A percentile compares a stretch with the other conserved stretches of the same genome.
phyloP scores from a whole-genome alignment of 2,797 vertebrate genomes.

The Chiloscyllium punctatum region DNA sequence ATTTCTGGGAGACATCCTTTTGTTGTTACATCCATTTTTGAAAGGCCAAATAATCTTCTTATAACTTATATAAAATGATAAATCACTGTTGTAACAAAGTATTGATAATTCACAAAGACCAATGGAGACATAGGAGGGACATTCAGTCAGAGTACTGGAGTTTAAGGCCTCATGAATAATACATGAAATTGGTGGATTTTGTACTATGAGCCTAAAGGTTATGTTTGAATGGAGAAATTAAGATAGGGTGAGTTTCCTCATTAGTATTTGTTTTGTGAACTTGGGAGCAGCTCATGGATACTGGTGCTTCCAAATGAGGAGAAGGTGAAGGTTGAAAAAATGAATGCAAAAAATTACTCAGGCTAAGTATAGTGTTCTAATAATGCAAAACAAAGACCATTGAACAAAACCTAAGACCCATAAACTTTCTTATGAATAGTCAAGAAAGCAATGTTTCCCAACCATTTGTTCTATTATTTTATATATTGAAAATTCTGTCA shows the following conservation, averaged over 20 bases:
- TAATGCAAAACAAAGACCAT: background rate
- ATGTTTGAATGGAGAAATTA: background rate
- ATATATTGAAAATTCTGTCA: background rate
- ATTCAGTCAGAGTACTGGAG: background rate
- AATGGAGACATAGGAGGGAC: background rate
- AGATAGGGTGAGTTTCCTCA: background rate
- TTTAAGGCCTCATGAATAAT: background rate
- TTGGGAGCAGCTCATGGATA: background rate
- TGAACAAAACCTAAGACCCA: background rate
- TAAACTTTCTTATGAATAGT: no score
- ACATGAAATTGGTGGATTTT: background rate
- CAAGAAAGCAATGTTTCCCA: background rate
- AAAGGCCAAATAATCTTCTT: no score
- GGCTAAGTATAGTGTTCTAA: background rate
- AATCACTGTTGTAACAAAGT: no score
- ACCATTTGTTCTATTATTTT: slow-evolving; percentile 12
- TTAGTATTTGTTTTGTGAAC: background rate
- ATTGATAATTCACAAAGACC: background rate
- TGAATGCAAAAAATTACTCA: background rate
- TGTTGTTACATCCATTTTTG: no score
- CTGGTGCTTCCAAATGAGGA: background rate
- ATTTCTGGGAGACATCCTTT: no score
- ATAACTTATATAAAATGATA: no score
- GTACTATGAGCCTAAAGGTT: background rate
- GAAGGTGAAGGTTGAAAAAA: background rate